Evolutionary conservation across 2,113 vertebrate genomes (phyloP).

Genomic region (Ceyx melanurus): DNA sequence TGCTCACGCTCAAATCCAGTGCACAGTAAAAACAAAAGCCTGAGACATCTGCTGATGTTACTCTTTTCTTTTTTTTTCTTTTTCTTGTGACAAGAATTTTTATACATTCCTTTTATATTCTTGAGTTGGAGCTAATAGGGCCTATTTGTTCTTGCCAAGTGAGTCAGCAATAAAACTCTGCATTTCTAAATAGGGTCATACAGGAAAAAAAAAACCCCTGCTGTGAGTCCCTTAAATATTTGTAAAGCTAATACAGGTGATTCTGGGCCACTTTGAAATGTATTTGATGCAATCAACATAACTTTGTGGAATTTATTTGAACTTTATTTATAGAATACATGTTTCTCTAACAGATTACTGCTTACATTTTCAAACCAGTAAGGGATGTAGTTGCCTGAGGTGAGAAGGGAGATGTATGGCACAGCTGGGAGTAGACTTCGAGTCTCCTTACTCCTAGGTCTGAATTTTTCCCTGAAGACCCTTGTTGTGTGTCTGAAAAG

Average conservation of each 20-base stretch:
- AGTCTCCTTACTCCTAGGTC: not conserved
- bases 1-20: not conserved
- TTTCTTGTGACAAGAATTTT: not conserved
- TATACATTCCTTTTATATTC: slow-evolving; percentile 17
- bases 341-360: not conserved
- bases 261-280: not conserved
- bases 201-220: not conserved
- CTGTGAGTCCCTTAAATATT: not conserved
- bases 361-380: not conserved
- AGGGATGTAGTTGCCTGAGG: not conserved
- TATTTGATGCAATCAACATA: not conserved
- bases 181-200: not conserved
- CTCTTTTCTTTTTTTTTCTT: not conserved
- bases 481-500: not conserved
- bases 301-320: not conserved
- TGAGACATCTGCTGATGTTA: not conserved
- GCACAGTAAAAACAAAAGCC: not conserved
- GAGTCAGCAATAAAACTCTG: not conserved
- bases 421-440: not conserved
- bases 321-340: not conserved
- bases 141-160: slow-evolving; percentile 17
- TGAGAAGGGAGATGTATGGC: not conserved
- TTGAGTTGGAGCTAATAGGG: not conserved
- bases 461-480: not conserved
- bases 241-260: not conserved